A percentile compares a stretch with the other conserved stretches of the same genome.
These are phyloP conservation scores for Sparidentex hasta DNA, from an alignment of 2,797 vertebrate genomes.

Conservation along the genomic window DNA sequence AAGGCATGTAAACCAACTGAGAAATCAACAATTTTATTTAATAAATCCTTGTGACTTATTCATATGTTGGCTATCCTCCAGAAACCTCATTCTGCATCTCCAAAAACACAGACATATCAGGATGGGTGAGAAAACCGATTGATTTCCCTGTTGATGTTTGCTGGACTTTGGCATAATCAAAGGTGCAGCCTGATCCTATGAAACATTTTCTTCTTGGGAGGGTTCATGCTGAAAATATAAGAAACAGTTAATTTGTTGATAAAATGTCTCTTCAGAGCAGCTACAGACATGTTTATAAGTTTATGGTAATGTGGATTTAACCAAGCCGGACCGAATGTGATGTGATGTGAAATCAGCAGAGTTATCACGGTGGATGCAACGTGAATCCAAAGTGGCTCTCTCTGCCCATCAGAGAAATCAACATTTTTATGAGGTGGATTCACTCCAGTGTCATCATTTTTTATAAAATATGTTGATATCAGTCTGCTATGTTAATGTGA, in stretches of 20 bases:
- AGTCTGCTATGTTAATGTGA: constrained; percentile 71
- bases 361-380: constrained; percentile 25
- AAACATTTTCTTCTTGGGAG: constrained; percentile 27
- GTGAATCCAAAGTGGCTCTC: constrained; percentile 50
- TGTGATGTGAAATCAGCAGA: constrained; percentile 56
- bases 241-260: constrained; percentile 51
- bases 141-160: constrained; percentile 65
- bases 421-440: constrained; percentile 74
- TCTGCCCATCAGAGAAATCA: constrained; percentile 75
- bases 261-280: constrained; percentile 53
- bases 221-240: constrained; percentile 27
- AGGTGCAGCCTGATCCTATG: constrained; percentile 38
- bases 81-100: constrained; percentile 37
- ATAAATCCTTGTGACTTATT: constrained; percentile 54
- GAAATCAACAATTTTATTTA: constrained; percentile 63
- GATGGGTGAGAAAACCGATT: constrained; percentile 34
- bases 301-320: constrained; percentile 68
- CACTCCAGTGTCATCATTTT: constrained; percentile 61
- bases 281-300: constrained; percentile 57
- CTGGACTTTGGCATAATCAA: constrained; percentile 39
- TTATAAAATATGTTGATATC: constrained; percentile 75
- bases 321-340: constrained; percentile 39
- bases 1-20: constrained; percentile 50
- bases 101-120: constrained; percentile 42
- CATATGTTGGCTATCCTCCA: constrained; percentile 48